Evolutionary conservation across 2,797 vertebrate genomes (phyloP).

Genomic region (Anguilla megastoma): DNA sequence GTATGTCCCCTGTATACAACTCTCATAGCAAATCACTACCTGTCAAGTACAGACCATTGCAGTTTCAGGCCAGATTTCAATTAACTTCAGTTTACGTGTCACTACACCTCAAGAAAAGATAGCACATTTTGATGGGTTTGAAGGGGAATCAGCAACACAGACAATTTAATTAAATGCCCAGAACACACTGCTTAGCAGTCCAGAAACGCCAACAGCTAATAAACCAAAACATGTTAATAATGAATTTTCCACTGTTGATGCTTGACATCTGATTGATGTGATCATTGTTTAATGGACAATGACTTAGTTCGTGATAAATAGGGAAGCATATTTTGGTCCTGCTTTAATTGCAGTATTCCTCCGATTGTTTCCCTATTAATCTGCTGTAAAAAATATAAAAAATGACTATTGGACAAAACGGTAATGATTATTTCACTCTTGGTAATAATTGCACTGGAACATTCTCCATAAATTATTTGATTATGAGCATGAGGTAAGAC

Average conservation of each 20-base stretch:
- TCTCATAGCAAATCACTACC: constrained; percentile 21
- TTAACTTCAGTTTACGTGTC: constrained; percentile 57
- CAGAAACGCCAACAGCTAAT: neutral
- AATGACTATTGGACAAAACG: neutral
- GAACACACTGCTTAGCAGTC: constrained; percentile 16
- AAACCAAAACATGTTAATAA: neutral
- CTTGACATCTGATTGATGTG: neutral
- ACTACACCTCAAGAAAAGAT: constrained; percentile 34
- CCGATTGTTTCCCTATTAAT: constrained; percentile 43
- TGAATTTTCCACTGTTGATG: neutral
- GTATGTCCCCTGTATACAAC: neutral
- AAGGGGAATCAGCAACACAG: constrained; percentile 14
- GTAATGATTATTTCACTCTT: constrained; percentile 7
- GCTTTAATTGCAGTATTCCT: constrained; percentile 24
- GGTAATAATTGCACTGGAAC: neutral
- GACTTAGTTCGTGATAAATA: neutral
- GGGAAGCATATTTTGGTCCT: constrained; percentile 19
- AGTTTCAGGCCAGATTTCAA: constrained; percentile 54
- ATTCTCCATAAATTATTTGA: neutral
- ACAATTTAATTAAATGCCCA: constrained; percentile 41
- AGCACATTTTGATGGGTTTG: constrained; percentile 28
- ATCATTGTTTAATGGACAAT: constrained; percentile 1
- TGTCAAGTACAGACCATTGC: constrained; percentile 18
- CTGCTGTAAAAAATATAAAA: constrained; percentile 32
- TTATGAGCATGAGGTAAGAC: constrained; percentile 25